These are phyloP conservation scores for Trachythela sp. DNA, from an alignment of 64 coral and sea anemone species.

Conservation along the genomic window DNA sequence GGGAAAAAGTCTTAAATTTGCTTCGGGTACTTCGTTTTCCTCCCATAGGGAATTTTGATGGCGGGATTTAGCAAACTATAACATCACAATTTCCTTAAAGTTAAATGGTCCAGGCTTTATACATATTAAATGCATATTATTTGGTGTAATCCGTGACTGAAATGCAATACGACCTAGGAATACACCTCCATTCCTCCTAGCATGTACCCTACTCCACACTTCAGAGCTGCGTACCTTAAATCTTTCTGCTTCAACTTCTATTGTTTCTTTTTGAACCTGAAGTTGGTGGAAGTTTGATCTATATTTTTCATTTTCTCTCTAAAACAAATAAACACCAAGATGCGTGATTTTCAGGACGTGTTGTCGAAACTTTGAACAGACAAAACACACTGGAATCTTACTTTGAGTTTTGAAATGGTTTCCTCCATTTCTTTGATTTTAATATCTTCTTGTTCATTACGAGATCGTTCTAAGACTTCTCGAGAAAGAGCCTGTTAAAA, in stretches of 20 bases:
- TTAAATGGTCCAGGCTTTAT: too few species aligned
- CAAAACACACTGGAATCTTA: not conserved
- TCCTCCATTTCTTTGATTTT: not conserved
- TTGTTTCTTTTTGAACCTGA: not conserved
- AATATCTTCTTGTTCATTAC: slow-evolving; percentile 7
- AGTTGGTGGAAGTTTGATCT: slow-evolving; percentile 6
- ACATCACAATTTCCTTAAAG: too few species aligned
- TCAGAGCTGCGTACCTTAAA: too few species aligned
- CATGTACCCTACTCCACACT: too few species aligned
- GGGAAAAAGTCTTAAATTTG: too few species aligned
- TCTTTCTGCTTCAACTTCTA: not conserved
- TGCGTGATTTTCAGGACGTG: not conserved
- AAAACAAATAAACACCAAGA: not conserved
- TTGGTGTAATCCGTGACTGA: too few species aligned
- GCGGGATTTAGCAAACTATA: too few species aligned
- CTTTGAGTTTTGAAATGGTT: not conserved
- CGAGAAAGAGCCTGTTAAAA: not conserved
- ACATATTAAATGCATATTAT: too few species aligned
- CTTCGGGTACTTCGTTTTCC: too few species aligned
- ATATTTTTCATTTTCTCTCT: not conserved
- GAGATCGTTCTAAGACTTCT: not conserved
- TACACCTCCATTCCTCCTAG: too few species aligned
- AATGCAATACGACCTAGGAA: too few species aligned
- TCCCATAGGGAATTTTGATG: too few species aligned
- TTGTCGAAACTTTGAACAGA: not conserved